Percentiles rank a stretch among this genome's conserved stretches.
Conservation (phyloP, 2,113 vertebrate genomes). For the Collichthys lucidus region DNA sequence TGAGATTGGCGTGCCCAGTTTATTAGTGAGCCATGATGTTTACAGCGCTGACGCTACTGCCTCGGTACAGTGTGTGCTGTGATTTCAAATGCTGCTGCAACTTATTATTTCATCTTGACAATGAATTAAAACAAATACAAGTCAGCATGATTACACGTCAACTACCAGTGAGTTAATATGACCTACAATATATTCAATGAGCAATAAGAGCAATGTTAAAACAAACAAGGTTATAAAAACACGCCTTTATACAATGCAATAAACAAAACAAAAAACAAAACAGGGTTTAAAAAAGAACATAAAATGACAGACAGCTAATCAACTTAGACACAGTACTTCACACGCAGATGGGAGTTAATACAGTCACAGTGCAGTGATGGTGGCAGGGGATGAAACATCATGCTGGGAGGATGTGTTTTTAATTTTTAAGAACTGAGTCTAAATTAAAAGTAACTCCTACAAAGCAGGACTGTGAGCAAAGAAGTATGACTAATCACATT, state of each 20-base stretch:
- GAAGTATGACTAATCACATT: conserved; percentile 63
- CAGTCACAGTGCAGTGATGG: conserved; percentile 61
- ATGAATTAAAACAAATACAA: conserved; percentile 30
- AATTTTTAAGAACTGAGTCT: conserved; percentile 31
- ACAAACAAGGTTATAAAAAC: conserved; percentile 44
- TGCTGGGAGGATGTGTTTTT: conserved; percentile 57
- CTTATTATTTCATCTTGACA: conserved; percentile 18
- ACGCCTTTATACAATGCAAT: conserved; percentile 3
- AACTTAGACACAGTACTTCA: conserved; percentile 43
- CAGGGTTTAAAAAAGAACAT: conserved; percentile 34
- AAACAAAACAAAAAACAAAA: conserved; percentile 25
- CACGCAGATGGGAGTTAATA: conserved; percentile 75
- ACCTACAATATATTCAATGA: conserved; percentile 21
- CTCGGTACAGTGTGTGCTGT: not conserved
- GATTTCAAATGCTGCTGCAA: conserved; percentile 35
- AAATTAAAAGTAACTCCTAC: conserved; percentile 48
- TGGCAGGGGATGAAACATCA: conserved; percentile 55
- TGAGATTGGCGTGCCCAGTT: not conserved
- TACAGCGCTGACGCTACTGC: not conserved
- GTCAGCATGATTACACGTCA: conserved; percentile 23
- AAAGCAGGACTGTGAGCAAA: conserved; percentile 34
- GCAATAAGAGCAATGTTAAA: conserved; percentile 49
- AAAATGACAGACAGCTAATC: conserved; percentile 61
- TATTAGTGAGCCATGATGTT: conserved; percentile 30
- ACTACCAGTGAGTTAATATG: conserved; percentile 45